Evolutionary conservation across 1,140 invertebrate species (phyloP), one percentile per base, ranked within the genome.

Genomic region (Metaphire vulgaris): DNA sequence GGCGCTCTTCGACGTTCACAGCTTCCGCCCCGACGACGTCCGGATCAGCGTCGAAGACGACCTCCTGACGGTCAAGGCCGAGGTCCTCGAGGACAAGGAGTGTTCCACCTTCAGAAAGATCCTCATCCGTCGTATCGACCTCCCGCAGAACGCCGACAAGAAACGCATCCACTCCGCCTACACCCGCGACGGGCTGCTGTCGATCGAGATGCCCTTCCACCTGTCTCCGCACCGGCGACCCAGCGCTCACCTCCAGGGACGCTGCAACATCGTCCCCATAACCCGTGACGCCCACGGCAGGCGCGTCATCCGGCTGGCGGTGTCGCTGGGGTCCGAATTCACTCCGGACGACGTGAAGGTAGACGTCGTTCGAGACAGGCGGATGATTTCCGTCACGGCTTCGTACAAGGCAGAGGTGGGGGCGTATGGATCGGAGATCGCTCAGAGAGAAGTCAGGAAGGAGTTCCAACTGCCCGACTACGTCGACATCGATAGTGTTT

Each of bases 181-280:
- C 66, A 69, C 56, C n/a, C 28, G 73, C 33, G 74, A 76, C 33
- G 30, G 69, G 14, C 34, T 78, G 15, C 68, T 78, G 29, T 76
- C 77, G 0, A 70, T 78, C 26, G 77, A 78, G 74, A 78, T 78
- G 77, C 77, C 77, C 14, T 78, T 78, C 67, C 77, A 78, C 68
- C 65, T 78, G 6, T 72, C 77, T 15, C 77, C 77, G 0, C 73
- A 75, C 21, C 67, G 34, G 28, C 31, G 64, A 0, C 77, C 77
- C 31, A 31, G 68, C 21, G 77, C 73, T 1, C 41, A 12, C 21
- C 41, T 21, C 21, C 41, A 56, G 21, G 68, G 70, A 12, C 67
- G 75, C 1, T 66, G 73, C 21, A 78, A 68, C 69, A 72, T 78
- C 31, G 66, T 75, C 21, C 77, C 77, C 2, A 74, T 78, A 6